Evolutionary conservation across 1,140 invertebrate species (phyloP), one percentile per base, ranked within the genome.

Genomic region (Drosophila burlai): DNA sequence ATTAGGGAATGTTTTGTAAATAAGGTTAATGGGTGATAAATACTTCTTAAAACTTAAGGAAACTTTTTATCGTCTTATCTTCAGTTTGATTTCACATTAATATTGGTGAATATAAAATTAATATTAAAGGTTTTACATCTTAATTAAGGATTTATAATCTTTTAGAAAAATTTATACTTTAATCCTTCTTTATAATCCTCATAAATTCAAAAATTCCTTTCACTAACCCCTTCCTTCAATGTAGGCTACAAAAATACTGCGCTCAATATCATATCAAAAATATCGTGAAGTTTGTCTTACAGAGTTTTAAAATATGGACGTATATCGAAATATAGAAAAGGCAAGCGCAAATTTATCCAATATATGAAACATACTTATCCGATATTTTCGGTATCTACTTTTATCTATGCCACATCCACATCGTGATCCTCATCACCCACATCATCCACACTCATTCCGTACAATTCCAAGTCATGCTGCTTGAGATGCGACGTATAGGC

Each of bases 401-500:
- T 34, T 34, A 24, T 24, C 45, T 78, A 89, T 13, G 84, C 85
- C 40, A 84, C 81, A 76, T 89, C 84, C 16, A 89, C 85, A 47
- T 89, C 83, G 31, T 77, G 77, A 29, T 87, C 84, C 18, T 84
- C 85, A 15, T 84, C 77, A 4, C 67, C 68, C 10, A 86, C n/a
- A 46, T 87, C 85, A 49, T 89, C 84, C 6, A 84, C 66, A 68
- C 65, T 72, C 59, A 90, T 81, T 18, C 84, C 84, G 24, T 90
- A 89, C 15, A 84, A 59, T n/a, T 90, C 68, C 54, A 82, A 34
- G 24, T 90, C 86, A 36, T 92, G 92, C 45, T 89, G 61, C 50
- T 92, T 92, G 0, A 92, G 55, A 50, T 92, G 92, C 11, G 68
- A 82, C 10, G 83, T 92, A 43, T 92, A 92, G 6, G 77, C 66